Evolutionary conservation across 23 tunicate genomes (phyloP).

Genomic region (Styela plicata): DNA sequence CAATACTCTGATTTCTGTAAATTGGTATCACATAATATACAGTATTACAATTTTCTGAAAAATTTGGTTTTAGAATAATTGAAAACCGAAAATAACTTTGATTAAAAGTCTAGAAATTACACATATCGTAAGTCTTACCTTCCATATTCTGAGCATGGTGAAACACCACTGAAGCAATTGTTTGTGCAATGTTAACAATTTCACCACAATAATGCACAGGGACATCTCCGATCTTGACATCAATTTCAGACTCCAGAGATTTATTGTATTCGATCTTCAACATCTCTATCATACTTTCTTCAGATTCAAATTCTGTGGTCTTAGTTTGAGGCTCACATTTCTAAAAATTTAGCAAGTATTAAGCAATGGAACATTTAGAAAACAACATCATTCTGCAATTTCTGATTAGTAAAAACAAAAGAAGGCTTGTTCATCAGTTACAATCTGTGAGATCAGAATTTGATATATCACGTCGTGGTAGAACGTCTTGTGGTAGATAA

Average conservation of each 20-base stretch:
- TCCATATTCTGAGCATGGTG: conserved; percentile 3
- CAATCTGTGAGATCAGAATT: no score
- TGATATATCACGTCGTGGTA: no score
- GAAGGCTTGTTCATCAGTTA: no score
- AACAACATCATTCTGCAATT: no score
- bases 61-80: no score
- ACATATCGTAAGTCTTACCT: not conserved
- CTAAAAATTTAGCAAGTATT: no score
- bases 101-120: not conserved
- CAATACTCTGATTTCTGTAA: no score
- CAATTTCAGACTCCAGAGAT: not conserved
- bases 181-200: not conserved
- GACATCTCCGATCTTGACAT: not conserved
- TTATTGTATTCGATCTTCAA: conserved; percentile 11
- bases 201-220: not conserved
- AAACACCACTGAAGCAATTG: not conserved
- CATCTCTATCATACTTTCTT: not conserved
- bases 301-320: not conserved
- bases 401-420: no score
- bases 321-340: not conserved
- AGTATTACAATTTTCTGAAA: no score
- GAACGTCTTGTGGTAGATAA: no score
- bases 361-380: no score
- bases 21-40: no score
- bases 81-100: not conserved